These are phyloP conservation scores for Caenorhabditis briggsae DNA, from an alignment of 1,140 invertebrate genomes.

Conservation along the genomic window DNA sequence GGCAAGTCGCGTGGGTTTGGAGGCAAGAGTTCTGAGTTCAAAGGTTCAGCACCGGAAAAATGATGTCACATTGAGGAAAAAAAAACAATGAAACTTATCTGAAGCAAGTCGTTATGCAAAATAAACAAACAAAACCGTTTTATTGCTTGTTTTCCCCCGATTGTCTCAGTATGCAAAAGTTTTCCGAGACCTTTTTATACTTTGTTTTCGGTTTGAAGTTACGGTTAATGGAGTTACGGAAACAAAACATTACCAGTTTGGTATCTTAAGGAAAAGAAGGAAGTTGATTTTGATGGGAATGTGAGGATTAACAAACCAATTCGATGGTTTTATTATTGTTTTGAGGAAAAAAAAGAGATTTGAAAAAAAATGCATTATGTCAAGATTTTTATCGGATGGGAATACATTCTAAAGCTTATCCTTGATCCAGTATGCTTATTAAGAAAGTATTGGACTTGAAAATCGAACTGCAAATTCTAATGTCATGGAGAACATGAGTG, in stretches of 20 bases:
- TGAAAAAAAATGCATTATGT: too few relatives aligned
- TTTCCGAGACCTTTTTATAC: neutral
- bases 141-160: constrained; percentile 8
- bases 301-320: neutral
- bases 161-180: neutral
- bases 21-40: constrained; percentile 4
- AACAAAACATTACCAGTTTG: neutral
- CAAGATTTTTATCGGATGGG: neutral
- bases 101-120: neutral
- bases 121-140: neutral
- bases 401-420: too few relatives aligned
- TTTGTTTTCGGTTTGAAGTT: constrained; percentile 3
- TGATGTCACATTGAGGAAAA: neutral
- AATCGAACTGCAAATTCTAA: too few relatives aligned
- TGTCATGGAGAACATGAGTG: too few relatives aligned
- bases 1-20: neutral
- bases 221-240: neutral
- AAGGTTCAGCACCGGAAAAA: constrained; percentile 17
- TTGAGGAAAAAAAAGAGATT: neutral
- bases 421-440: too few relatives aligned
- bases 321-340: neutral
- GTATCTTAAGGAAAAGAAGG: neutral
- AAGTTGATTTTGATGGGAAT: constrained; percentile 13
- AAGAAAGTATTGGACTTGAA: too few relatives aligned
- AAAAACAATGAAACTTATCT: neutral